Conservation (phyloP, 2,888 invertebrate species). For the Sinelater perroti region DNA sequence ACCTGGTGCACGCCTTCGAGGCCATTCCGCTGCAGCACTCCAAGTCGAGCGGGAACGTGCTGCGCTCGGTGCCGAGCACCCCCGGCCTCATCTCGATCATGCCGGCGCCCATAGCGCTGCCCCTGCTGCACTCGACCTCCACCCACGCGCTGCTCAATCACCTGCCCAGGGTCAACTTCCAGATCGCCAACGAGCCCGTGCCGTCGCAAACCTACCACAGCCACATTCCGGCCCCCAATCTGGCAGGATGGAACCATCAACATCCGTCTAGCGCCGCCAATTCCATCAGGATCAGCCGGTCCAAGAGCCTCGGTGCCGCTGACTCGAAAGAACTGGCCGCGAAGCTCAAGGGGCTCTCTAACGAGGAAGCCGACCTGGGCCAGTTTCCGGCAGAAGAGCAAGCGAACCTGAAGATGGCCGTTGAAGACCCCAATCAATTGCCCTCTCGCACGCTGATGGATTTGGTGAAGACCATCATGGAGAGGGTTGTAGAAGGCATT, state of each 20-base stretch:
- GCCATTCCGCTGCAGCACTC: constrained; percentile 60
- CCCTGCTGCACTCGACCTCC: constrained; percentile 68
- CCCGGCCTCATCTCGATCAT: constrained; percentile 50
- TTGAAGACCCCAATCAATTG: constrained; percentile 83
- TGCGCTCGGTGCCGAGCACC: constrained; percentile 63
- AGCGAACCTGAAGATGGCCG: constrained; percentile 76
- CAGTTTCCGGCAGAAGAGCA: constrained; percentile 79
- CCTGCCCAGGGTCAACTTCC: constrained; percentile 70
- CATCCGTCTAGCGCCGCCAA: constrained; percentile 48
- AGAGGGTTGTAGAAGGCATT: constrained; percentile 79
- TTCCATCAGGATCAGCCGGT: constrained; percentile 71
- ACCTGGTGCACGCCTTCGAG: constrained; percentile 52
- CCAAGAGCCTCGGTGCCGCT: constrained; percentile 82
- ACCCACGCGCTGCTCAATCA: constrained; percentile 69
- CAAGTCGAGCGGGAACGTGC: constrained; percentile 71
- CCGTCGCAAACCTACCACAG: constrained; percentile 65
- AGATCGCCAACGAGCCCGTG: constrained; percentile 62
- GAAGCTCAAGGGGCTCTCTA: constrained; percentile 71
- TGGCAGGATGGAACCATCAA: constrained; percentile 29
- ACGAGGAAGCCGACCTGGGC: constrained; percentile 78
- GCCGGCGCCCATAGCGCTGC: constrained; percentile 52
- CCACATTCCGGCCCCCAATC: constrained; percentile 45
- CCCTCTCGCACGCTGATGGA: constrained; percentile 82
- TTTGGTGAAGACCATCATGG: constrained; percentile 81
- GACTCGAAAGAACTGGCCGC: constrained; percentile 75